Conservation (phyloP, 2,113 vertebrate genomes). For the Callopanchax toddi region DNA sequence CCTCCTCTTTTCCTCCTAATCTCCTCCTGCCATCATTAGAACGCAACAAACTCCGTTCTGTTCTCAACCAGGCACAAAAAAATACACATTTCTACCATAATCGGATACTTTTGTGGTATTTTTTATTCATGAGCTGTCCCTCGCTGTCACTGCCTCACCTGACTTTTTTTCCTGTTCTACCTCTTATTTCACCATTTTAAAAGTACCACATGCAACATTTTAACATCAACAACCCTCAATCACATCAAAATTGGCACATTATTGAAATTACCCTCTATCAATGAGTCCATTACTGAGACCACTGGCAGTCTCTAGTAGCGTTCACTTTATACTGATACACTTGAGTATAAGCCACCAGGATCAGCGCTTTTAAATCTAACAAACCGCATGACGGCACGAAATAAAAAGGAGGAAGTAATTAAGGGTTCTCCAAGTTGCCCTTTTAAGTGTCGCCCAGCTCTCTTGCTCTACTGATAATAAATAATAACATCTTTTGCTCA, state of each 20-base stretch:
- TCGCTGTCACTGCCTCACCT: constrained; percentile 36
- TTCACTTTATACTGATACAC: constrained; percentile 10
- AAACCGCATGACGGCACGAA: constrained; percentile 8
- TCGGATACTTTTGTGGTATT: constrained; percentile 44
- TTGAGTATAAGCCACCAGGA: constrained; percentile 22
- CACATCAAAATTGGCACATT: constrained; percentile 46
- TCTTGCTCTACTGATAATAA: not conserved
- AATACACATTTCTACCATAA: constrained; percentile 19
- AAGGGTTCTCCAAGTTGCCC: constrained; percentile 8
- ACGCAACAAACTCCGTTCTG: constrained; percentile 48
- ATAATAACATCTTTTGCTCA: constrained; percentile 5
- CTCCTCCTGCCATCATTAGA: constrained; percentile 54
- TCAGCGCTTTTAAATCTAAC: constrained; percentile 25
- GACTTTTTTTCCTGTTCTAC: constrained; percentile 32
- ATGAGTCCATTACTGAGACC: constrained; percentile 42
- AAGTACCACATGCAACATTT: constrained; percentile 36
- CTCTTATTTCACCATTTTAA: constrained; percentile 43
- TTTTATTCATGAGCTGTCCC: constrained; percentile 36
- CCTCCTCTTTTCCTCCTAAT: constrained; percentile 59
- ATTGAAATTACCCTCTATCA: constrained; percentile 46
- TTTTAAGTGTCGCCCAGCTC: not conserved
- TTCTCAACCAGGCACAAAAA: constrained; percentile 28
- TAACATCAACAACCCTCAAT: constrained; percentile 35
- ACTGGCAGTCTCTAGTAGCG: constrained; percentile 27
- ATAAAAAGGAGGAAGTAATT: constrained; percentile 12